phyloP scores from a whole-genome alignment of 2,888 invertebrate species.

The Acanthosepion esculentum region DNA sequence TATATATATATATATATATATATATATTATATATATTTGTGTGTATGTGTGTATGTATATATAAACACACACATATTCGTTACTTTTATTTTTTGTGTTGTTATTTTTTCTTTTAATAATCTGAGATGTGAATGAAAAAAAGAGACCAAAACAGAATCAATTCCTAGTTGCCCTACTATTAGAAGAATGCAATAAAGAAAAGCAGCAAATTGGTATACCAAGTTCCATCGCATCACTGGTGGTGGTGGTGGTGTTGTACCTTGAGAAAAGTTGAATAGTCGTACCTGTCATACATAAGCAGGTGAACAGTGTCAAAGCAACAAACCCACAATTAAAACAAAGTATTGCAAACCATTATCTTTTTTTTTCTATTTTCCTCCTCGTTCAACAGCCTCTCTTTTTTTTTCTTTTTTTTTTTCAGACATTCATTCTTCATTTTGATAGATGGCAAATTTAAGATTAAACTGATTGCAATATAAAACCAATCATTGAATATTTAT shows the following conservation, averaged over 20 bases:
- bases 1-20: no score
- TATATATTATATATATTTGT: no score
- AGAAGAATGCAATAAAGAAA: neutral
- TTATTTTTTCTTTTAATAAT: neutral
- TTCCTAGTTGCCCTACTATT: neutral
- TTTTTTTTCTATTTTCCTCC: neutral
- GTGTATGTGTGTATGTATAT: no score
- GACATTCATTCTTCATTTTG: neutral
- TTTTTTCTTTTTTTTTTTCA: neutral
- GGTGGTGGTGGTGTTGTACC: neutral
- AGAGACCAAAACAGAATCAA: neutral
- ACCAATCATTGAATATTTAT: no score
- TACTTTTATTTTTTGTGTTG: neutral
- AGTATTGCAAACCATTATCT: neutral
- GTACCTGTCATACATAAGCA: constrained; percentile 16
- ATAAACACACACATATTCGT: no score
- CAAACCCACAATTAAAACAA: neutral
- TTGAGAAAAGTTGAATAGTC: neutral
- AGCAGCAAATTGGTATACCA: constrained; percentile 6
- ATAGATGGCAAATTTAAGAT: neutral
- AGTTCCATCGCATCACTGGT: neutral
- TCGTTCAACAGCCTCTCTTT: neutral
- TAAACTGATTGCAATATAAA: neutral
- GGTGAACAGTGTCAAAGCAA: constrained; percentile 12
- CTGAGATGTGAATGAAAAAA: neutral